phyloP scores from a whole-genome alignment of 2,113 vertebrate genomes.

The Isichthys henryi region DNA sequence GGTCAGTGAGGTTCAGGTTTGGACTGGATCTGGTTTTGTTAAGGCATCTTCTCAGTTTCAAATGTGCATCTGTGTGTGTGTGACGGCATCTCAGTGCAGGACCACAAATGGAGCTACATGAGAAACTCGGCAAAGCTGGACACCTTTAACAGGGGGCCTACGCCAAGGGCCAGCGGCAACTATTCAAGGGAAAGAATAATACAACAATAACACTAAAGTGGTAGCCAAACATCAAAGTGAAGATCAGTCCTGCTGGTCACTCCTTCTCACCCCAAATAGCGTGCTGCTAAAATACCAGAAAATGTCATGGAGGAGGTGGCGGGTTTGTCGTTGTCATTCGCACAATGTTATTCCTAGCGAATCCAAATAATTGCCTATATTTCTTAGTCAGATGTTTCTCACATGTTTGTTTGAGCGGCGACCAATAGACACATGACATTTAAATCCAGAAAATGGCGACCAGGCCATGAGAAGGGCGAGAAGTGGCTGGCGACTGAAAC shows the following conservation, averaged over 20 bases:
- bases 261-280: not conserved
- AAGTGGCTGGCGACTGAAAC: not conserved
- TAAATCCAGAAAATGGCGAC: not conserved
- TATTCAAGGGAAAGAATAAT: not conserved
- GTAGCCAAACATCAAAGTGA: not conserved
- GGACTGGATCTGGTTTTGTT: not conserved
- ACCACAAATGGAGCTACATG: not conserved
- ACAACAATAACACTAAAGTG: not conserved
- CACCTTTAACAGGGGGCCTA: not conserved
- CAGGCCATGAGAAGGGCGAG: not conserved
- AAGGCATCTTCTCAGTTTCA: not conserved
- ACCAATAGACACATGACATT: not conserved
- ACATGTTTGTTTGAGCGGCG: not conserved
- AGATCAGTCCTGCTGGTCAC: not conserved
- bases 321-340: not conserved
- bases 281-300: not conserved
- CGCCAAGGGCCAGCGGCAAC: not conserved
- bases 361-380: not conserved
- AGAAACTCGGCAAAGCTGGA: not conserved
- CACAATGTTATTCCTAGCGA: not conserved
- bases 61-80: not conserved
- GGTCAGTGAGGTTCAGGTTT: not conserved
- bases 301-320: not conserved
- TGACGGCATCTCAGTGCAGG: not conserved
- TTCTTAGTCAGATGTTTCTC: not conserved